Evolutionary conservation across 1,140 invertebrate species (phyloP).

Genomic region (Listronotus bonariensis): DNA sequence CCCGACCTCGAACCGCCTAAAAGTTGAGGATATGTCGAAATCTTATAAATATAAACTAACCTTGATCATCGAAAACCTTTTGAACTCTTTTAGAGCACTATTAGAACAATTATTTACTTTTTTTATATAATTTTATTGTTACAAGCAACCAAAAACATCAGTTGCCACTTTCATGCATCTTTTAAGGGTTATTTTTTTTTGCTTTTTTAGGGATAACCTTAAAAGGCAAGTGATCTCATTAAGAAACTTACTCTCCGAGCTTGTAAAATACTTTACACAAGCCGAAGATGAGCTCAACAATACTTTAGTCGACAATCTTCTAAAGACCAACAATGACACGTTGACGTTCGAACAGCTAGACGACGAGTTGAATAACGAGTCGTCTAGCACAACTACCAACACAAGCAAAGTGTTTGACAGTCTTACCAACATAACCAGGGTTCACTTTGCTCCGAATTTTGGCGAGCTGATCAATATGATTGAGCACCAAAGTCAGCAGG

Average conservation of each 20-base stretch:
- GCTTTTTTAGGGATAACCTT: slow-evolving; percentile 62
- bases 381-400: slow-evolving; percentile 23
- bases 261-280: slow-evolving; percentile 71
- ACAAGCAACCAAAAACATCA: no score
- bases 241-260: slow-evolving; percentile 65
- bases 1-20: no score
- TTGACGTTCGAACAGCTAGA: slow-evolving; percentile 41
- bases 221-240: slow-evolving; percentile 62
- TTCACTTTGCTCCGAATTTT: slow-evolving; percentile 72
- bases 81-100: no score
- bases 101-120: no score
- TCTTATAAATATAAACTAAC: no score
- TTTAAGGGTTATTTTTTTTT: slow-evolving; percentile 1
- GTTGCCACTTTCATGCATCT: no score
- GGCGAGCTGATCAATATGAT: slow-evolving; percentile 65
- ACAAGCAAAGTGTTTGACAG: slow-evolving; percentile 36
- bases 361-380: slow-evolving; percentile 38
- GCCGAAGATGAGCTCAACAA: slow-evolving; percentile 80
- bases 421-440: slow-evolving; percentile 57
- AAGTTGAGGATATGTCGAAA: no score
- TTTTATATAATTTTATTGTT: no score
- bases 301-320: slow-evolving; percentile 68
- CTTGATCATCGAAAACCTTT: no score
- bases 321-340: slow-evolving; percentile 56
- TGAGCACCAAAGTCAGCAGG: slow-evolving; percentile 57